Evolutionary conservation across 2,888 invertebrate species (phyloP).

Genomic region (Myathropa florea): DNA sequence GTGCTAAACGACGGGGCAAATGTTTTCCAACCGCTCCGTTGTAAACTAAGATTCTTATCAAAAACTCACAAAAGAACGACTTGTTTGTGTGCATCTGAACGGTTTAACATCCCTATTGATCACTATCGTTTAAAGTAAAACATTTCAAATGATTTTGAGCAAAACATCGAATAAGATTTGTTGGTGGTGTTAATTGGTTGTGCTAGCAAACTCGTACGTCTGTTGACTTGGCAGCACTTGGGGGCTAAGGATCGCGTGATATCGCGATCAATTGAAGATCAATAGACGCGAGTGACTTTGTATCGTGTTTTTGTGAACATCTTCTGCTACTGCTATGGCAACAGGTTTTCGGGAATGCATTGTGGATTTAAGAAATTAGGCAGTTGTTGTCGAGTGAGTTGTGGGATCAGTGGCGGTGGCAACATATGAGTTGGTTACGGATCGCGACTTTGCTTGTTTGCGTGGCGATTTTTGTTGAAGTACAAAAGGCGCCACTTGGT

Average conservation of each 20-base stretch:
- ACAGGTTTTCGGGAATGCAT: not conserved
- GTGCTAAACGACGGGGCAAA: not conserved
- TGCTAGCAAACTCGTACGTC: not conserved
- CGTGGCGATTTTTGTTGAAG: not conserved
- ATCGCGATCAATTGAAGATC: not conserved
- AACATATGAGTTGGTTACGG: not conserved
- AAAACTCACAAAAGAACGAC: not conserved
- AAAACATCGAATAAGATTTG: constrained; percentile 5
- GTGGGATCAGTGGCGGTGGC: not conserved
- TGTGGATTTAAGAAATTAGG: constrained; percentile 6
- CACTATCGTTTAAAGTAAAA: not conserved
- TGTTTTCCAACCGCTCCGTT: too few species aligned
- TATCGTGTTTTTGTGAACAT: constrained; percentile 6
- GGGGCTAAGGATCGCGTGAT: not conserved
- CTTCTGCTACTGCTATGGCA: not conserved
- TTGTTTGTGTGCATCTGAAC: not conserved
- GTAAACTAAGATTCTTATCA: too few species aligned
- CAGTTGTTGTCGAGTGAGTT: not conserved
- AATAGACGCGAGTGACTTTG: not conserved
- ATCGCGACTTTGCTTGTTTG: not conserved
- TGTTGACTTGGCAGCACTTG: constrained; percentile 10
- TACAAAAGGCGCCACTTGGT: not conserved
- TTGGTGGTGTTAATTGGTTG: not conserved
- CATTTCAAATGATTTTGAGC: not conserved
- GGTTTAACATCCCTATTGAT: not conserved